phyloP scores from a whole-genome alignment of 2,113 vertebrate genomes.

The Sciurus niger region DNA sequence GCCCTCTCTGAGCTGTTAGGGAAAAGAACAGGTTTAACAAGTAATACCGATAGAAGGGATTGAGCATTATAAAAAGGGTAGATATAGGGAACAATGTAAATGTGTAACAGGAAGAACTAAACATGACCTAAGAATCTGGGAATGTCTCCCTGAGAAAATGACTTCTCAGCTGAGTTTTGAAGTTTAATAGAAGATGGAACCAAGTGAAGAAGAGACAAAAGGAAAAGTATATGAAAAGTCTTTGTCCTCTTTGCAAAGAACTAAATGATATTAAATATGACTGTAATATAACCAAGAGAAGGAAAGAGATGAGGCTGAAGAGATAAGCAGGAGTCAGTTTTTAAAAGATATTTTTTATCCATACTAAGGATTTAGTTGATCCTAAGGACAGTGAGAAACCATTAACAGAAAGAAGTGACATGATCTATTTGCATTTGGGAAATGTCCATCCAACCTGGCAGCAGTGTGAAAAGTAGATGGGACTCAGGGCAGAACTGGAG shows the following conservation, averaged over 20 bases:
- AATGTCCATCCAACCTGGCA: not conserved
- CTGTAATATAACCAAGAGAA: slow-evolving; percentile 19
- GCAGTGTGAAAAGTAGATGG: not conserved
- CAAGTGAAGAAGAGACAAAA: not conserved
- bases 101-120: not conserved
- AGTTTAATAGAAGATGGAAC: not conserved
- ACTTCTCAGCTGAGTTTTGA: slow-evolving; percentile 31
- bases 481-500: not conserved
- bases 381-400: not conserved
- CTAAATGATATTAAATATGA: slow-evolving; percentile 35
- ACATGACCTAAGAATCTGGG: not conserved
- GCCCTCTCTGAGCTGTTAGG: not conserved
- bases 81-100: not conserved
- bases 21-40: slow-evolving; percentile 43
- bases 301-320: not conserved
- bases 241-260: slow-evolving; percentile 44
- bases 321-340: not conserved
- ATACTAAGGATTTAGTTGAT: slow-evolving; percentile 25
- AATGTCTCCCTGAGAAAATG: slow-evolving; percentile 16
- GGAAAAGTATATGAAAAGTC: not conserved
- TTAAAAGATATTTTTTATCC: slow-evolving; percentile 34
- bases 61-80: not conserved
- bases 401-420: not conserved
- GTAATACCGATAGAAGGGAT: slow-evolving; percentile 6
- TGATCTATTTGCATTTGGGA: slow-evolving; percentile 11